These are phyloP conservation scores for Perodicticus potto DNA, from an alignment of 2,797 vertebrate species.

Conservation along the genomic window DNA sequence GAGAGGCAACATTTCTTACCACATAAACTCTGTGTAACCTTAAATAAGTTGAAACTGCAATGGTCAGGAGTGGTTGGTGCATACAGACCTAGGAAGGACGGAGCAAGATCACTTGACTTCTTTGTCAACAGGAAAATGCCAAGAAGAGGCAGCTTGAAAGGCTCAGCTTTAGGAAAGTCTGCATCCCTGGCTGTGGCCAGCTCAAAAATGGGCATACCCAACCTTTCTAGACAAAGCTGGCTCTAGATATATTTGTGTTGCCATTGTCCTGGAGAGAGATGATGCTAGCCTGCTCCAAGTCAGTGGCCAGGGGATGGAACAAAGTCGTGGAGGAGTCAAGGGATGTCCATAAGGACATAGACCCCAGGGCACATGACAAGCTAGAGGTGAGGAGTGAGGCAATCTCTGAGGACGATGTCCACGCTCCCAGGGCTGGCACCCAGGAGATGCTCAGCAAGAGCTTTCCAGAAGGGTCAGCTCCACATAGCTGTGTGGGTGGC, in stretches of 20 bases:
- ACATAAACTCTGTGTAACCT: background rate
- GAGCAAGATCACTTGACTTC: rapidly evolving
- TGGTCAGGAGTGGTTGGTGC: background rate
- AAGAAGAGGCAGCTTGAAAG: background rate
- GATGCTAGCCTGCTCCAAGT: slow-evolving; percentile 35
- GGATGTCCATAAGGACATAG: slow-evolving; percentile 21
- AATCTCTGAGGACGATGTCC: background rate
- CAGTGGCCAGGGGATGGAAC: slow-evolving; percentile 60
- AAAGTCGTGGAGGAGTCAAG: background rate
- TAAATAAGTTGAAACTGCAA: background rate
- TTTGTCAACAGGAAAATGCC: background rate
- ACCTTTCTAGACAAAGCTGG: background rate
- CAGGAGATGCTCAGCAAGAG: background rate
- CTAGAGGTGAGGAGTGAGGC: slow-evolving; percentile 38
- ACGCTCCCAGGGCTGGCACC: background rate
- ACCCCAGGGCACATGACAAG: background rate
- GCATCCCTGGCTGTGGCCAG: background rate
- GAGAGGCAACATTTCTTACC: background rate
- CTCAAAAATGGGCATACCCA: background rate
- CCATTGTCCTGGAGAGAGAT: slow-evolving; percentile 45
- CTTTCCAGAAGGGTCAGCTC: rapidly evolving
- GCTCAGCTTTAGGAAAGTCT: no score
- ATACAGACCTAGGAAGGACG: background rate
- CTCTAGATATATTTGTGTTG: background rate
- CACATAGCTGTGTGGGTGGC: no score